Conservation (phyloP, 2,888 invertebrate species). For the Arenicola marina region DNA sequence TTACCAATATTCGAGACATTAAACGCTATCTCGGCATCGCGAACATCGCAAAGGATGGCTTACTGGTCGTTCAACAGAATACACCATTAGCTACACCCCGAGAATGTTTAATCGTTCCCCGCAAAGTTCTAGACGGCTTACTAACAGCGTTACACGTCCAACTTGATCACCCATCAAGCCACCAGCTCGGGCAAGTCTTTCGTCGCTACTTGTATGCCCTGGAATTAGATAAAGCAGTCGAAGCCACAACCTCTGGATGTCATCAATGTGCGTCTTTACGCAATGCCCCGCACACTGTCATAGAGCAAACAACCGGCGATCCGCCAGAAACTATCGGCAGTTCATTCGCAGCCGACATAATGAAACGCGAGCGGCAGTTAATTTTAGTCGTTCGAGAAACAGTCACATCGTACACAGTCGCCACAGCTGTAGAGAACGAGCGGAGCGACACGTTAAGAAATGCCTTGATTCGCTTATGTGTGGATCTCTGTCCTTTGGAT, state of each 20-base stretch:
- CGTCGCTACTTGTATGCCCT: slow-evolving; percentile 1
- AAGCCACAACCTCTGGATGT: neutral
- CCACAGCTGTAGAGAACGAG: neutral
- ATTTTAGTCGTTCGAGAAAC: slow-evolving; percentile 5
- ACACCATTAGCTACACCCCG: neutral
- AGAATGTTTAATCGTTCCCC: slow-evolving; percentile 6
- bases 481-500: neutral
- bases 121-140: neutral
- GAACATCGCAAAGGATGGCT: slow-evolving; percentile 1
- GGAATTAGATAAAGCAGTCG: neutral
- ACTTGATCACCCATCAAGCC: slow-evolving; percentile 4
- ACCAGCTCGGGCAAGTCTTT: neutral
- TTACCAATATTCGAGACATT: too few relatives aligned
- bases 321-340: neutral
- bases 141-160: slow-evolving; percentile 3
- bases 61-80: neutral
- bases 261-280: slow-evolving; percentile 1
- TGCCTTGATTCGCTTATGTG: neutral
- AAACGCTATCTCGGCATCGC: slow-evolving; percentile 1
- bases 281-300: neutral
- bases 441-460: neutral
- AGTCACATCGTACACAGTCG: neutral
- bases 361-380: neutral
- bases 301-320: neutral
- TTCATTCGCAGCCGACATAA: slow-evolving; percentile 5